Percentiles rank a stretch among this genome's conserved stretches.
Conservation (phyloP, 2,113 vertebrate genomes). For the Brachyhypopomus occidentalis region DNA sequence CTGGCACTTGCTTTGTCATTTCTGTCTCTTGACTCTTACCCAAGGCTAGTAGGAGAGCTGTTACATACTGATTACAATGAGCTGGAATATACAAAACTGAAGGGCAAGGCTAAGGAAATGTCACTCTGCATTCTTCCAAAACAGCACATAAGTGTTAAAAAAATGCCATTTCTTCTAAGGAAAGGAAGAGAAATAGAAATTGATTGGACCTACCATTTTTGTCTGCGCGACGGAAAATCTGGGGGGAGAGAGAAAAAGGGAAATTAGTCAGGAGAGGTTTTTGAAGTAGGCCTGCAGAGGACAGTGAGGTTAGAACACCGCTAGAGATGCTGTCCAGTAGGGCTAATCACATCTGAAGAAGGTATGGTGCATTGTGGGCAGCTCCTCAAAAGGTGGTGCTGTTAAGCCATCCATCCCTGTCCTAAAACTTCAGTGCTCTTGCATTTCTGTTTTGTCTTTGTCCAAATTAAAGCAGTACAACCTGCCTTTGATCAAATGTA, state of each 20-base stretch:
- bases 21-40: neutral
- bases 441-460: neutral
- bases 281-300: neutral
- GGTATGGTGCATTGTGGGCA: neutral
- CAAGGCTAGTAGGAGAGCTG: neutral
- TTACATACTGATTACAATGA: neutral
- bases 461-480: conserved; percentile 3
- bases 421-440: neutral
- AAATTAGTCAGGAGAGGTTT: conserved; percentile 1
- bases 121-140: neutral
- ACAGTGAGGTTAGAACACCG: neutral
- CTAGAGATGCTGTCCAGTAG: neutral
- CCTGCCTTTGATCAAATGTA: neutral
- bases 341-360: conserved; percentile 1
- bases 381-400: neutral
- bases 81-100: conserved; percentile 11
- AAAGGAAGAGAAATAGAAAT: conserved; percentile 21
- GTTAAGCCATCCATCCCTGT: neutral
- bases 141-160: no score
- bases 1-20: neutral
- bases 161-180: neutral
- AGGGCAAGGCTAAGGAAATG: conserved; percentile 11
- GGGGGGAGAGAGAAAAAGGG: conserved; percentile 51
- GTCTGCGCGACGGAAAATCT: conserved; percentile 80
- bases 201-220: conserved; percentile 74